These are phyloP conservation scores for Embidobia sp. DNA, from an alignment of 2,888 invertebrate species.

Conservation along the genomic window DNA sequence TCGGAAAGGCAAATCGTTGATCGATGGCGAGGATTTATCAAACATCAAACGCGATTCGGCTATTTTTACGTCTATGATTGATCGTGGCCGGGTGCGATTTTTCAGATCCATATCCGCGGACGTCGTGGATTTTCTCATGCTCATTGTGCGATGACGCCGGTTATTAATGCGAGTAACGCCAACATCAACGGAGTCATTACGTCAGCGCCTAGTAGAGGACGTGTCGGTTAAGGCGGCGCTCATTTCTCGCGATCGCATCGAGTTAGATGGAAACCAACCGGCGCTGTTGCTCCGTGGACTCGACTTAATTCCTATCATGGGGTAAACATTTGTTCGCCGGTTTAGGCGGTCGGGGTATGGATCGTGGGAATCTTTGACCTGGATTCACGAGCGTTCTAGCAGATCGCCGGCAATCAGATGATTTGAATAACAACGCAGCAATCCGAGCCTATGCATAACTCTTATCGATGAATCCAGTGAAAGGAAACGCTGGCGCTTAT, in stretches of 20 bases:
- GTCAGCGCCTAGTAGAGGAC: slow-evolving; percentile 15
- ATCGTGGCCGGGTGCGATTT: slow-evolving; percentile 15
- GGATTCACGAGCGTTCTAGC: slow-evolving; percentile 10
- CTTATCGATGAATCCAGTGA: slow-evolving; percentile 62
- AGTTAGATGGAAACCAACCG: not conserved
- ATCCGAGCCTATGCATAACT: slow-evolving; percentile 30
- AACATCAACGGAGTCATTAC: too few relatives aligned
- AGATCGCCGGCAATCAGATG: slow-evolving; percentile 26
- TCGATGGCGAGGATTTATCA: slow-evolving; percentile 32
- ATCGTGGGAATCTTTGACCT: slow-evolving; percentile 27
- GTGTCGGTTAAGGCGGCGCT: slow-evolving; percentile 5
- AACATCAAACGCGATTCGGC: slow-evolving; percentile 14
- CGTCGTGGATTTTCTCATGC: slow-evolving; percentile 33
- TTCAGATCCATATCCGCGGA: slow-evolving; percentile 28
- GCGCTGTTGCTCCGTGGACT: not conserved
- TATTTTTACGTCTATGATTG: slow-evolving; percentile 36
- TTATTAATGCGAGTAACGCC: too few relatives aligned
- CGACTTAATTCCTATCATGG: slow-evolving; percentile 9
- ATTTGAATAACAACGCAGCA: slow-evolving; percentile 33
- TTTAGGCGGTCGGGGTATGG: not conserved
- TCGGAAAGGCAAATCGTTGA: slow-evolving; percentile 14
- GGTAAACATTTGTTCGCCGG: too few relatives aligned
- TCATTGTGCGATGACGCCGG: slow-evolving; percentile 6
- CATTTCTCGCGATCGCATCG: slow-evolving; percentile 18
- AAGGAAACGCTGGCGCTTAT: slow-evolving; percentile 55